Conservation (phyloP, 2,113 vertebrate species). For the Osmerus mordax region DNA sequence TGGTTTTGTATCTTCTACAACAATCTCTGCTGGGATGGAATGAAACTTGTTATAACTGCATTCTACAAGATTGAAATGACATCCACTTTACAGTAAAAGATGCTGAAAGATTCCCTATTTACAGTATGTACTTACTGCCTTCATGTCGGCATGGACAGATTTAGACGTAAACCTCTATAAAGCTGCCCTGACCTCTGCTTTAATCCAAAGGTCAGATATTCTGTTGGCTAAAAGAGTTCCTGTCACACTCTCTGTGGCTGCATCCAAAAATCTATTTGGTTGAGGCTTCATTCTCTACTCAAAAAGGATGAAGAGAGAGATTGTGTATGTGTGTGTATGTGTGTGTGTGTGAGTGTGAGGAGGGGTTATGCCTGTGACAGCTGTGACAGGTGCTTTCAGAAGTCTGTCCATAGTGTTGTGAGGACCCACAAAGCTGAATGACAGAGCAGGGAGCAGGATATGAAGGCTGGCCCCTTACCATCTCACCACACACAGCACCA, state of each 20-base stretch:
- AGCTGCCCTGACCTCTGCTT: too few relatives aligned
- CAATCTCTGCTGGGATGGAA: too few relatives aligned
- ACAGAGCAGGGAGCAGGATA: neutral
- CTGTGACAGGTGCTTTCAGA: conserved; percentile 25
- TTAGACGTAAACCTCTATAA: too few relatives aligned
- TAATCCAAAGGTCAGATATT: too few relatives aligned
- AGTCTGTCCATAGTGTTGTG: neutral
- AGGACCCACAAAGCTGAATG: neutral
- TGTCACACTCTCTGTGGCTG: conserved; percentile 1
- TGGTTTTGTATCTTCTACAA: too few relatives aligned
- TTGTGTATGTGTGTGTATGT: neutral
- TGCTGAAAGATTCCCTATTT: too few relatives aligned
- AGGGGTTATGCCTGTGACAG: conserved; percentile 7
- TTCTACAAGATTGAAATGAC: too few relatives aligned
- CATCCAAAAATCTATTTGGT: conserved; percentile 11
- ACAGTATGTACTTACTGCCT: too few relatives aligned
- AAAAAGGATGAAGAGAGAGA: neutral
- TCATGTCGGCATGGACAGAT: too few relatives aligned
- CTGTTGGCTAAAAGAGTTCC: conserved; percentile 4
- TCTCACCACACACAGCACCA: neutral
- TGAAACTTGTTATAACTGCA: too few relatives aligned
- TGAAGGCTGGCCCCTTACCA: neutral
- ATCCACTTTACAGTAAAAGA: too few relatives aligned
- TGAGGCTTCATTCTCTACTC: neutral
- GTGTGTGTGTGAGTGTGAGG: neutral